Evolutionary conservation across 2,797 vertebrate species (phyloP), one percentile per base, ranked within the genome.

Genomic region (Cyclopterus lumpus): DNA sequence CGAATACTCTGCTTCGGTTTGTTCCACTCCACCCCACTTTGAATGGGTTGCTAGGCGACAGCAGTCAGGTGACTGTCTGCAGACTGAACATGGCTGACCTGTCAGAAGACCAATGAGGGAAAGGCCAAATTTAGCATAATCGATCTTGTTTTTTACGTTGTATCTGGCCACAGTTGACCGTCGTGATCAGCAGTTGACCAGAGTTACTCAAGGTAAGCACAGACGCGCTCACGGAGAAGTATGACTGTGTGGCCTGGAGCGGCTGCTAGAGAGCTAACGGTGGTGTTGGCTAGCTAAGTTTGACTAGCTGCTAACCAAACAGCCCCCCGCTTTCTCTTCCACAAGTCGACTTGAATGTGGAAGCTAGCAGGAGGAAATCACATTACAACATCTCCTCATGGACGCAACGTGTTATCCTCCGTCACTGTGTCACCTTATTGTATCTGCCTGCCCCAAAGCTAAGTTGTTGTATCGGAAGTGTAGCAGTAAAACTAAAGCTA

Each of bases 31-130:
- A 86, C 85, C 86, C 86, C 84, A 84, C 87, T 89, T 87, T 86
- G 70, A 32, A 66, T 22, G 16, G 49, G 92, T 93, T 89, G 90
- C 95, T 85, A 86, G 55, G 93, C 92, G 91, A 95, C 93, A 72
- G 9, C 6, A 86, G 93, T 95, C 95, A 96, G 95, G 93, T 96
- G 95, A 95, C 90, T 91, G 91, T 89, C 88, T 90, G 92, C 92
- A 93, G 89, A 92, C 91, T 80, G 91, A 95, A 95, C 91, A 95
- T 95, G 94, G 94, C 93, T 84, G 93, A 94, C 71, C 91, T 94
- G 93, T 94, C 91, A 94, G 92, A 93, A 91, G 92, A 91, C 89
- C 89, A 91, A 90, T 94, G 90, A 95, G 91, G 84, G 87, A 91
- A 90, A 92, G 86, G 89, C 85, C 82, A 81, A 80, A 73, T 88